Evolutionary conservation across 2,888 invertebrate genomes (phyloP).

Genomic region (Argynnis bischoffii): DNA sequence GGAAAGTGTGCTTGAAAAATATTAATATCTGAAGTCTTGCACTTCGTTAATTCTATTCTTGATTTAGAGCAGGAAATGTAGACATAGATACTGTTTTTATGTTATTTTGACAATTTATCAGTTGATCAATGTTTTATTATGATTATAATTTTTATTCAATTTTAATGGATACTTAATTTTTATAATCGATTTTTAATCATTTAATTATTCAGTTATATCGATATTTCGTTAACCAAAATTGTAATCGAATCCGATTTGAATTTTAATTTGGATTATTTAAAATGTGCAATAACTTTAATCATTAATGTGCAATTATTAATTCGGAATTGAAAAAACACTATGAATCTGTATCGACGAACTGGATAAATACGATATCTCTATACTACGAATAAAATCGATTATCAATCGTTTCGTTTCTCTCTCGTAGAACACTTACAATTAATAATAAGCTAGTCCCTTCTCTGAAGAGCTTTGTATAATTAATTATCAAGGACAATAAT

Average conservation of each 20-base stretch:
- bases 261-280: not conserved
- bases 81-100: not conserved
- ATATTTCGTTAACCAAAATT: not conserved
- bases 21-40: not conserved
- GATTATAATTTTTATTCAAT: slow-evolving; percentile 1
- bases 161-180: slow-evolving; percentile 3
- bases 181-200: not conserved
- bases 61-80: slow-evolving; percentile 10
- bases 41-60: not conserved
- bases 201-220: not conserved
- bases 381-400: slow-evolving; percentile 4
- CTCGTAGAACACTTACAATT: not conserved
- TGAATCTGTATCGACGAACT: not conserved
- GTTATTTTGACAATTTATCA: slow-evolving; percentile 9
- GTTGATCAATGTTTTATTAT: not conserved
- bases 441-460: slow-evolving; percentile 20
- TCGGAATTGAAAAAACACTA: not conserved
- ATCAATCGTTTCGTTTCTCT: not conserved
- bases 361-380: slow-evolving; percentile 15
- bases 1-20: slow-evolving; percentile 21
- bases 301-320: not conserved
- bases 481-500: slow-evolving; percentile 24
- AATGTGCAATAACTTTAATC: not conserved
- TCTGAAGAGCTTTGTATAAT: slow-evolving; percentile 22
- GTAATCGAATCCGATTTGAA: not conserved